Evolutionary conservation across 2,797 vertebrate species (phyloP).

Genomic region (Halcyon chelicuti): DNA sequence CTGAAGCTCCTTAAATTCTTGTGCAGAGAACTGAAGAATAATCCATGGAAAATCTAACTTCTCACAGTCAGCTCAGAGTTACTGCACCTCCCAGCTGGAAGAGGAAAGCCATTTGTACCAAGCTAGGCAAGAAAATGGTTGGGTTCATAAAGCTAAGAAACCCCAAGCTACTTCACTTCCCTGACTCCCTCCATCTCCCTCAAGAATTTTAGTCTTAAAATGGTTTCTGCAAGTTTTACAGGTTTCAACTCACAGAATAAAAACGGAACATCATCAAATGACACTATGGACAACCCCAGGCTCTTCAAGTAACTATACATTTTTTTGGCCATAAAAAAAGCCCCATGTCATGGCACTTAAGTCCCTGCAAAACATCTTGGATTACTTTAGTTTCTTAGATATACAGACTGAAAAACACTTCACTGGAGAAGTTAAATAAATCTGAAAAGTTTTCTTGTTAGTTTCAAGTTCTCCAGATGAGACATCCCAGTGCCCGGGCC

Average conservation of each 20-base stretch:
- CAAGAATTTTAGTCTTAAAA: not conserved
- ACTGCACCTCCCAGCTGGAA: not conserved
- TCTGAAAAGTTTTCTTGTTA: not conserved
- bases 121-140: not conserved
- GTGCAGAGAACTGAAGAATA: not conserved
- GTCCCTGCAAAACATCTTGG: not conserved
- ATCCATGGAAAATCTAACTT: not conserved
- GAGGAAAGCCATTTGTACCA: not conserved
- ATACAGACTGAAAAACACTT: not conserved
- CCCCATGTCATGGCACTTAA: not conserved
- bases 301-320: not conserved
- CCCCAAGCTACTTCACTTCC: not conserved
- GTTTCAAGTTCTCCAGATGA: not conserved
- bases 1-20: not conserved
- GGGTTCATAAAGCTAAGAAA: not conserved
- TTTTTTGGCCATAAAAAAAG: not conserved
- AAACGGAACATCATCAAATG: too few species aligned
- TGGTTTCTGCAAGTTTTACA: not conserved
- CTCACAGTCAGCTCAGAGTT: not conserved
- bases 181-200: not conserved
- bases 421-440: not conserved
- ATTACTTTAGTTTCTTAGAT: not conserved
- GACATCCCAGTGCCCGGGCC: not conserved
- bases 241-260: not conserved
- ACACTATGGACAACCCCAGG: too few species aligned